These are phyloP conservation scores for Hyles vespertilio DNA, from an alignment of 1,140 invertebrate genomes.

Conservation along the genomic window DNA sequence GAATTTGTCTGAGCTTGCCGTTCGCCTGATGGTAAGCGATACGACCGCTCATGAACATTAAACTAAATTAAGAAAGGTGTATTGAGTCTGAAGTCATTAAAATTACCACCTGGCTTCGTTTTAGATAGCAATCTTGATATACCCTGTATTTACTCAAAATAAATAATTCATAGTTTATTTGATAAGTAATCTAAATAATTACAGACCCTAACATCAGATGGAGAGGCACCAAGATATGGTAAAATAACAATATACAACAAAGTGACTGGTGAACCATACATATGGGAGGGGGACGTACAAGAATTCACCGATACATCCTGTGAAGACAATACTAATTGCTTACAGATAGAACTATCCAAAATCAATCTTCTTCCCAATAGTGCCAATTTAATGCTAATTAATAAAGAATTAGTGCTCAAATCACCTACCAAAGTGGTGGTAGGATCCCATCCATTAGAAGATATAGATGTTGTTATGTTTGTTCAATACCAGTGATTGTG, in stretches of 20 bases:
- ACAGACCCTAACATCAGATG: conserved; percentile 38
- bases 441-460: conserved; percentile 38
- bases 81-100: too few species aligned
- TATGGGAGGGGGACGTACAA: conserved; percentile 44
- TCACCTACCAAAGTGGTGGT: conserved; percentile 42
- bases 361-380: conserved; percentile 52
- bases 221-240: conserved; percentile 20
- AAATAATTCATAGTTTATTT: too few species aligned
- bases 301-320: conserved; percentile 25
- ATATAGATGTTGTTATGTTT: conserved; percentile 44
- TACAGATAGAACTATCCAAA: conserved; percentile 38
- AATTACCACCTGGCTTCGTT: too few species aligned
- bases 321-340: conserved; percentile 20
- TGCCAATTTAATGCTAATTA: conserved; percentile 42
- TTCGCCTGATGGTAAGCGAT: too few species aligned
- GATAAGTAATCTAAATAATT: conserved; percentile 8
- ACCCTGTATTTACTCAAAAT: too few species aligned
- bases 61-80: too few species aligned
- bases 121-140: too few species aligned
- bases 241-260: conserved; percentile 53
- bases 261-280: conserved; percentile 44
- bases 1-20: too few species aligned
- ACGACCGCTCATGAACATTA: too few species aligned
- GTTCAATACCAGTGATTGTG: conserved; percentile 19
- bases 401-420: conserved; percentile 34